Evolutionary conservation across 2,113 vertebrate genomes (phyloP).

Genomic region (Desmodus rotundus): DNA sequence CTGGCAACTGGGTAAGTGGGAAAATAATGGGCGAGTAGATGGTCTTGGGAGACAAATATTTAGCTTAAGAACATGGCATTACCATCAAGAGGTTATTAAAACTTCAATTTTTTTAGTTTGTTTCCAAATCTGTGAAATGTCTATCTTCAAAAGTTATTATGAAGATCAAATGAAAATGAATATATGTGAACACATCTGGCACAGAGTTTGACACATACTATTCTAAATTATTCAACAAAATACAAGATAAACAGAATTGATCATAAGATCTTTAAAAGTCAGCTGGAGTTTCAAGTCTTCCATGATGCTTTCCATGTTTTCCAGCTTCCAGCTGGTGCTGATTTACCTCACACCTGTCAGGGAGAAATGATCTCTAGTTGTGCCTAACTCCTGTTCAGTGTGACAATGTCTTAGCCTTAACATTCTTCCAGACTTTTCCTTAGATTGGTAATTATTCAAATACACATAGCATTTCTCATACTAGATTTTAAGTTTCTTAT

Average conservation of each 20-base stretch:
- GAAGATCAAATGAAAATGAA: not conserved
- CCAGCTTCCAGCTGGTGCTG: not conserved
- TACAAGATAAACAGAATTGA: not conserved
- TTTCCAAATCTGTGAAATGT: not conserved
- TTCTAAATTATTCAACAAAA: not conserved
- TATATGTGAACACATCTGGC: not conserved
- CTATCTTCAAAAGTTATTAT: not conserved
- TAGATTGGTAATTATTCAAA: not conserved
- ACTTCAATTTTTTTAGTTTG: not conserved
- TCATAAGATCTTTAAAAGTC: not conserved
- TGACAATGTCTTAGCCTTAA: not conserved
- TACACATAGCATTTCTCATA: not conserved
- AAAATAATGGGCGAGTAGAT: not conserved
- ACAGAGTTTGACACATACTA: not conserved
- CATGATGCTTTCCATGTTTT: not conserved
- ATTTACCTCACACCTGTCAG: not conserved
- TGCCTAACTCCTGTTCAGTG: not conserved
- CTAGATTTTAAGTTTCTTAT: not conserved
- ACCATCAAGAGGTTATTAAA: not conserved
- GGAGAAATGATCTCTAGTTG: not conserved
- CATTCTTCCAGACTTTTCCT: not conserved
- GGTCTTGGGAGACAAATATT: not conserved
- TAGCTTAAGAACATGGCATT: not conserved
- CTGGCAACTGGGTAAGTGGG: not conserved
- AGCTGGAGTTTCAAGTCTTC: not conserved